These are phyloP conservation scores for Psophia crepitans DNA, from an alignment of 2,113 vertebrate genomes.

Conservation along the genomic window DNA sequence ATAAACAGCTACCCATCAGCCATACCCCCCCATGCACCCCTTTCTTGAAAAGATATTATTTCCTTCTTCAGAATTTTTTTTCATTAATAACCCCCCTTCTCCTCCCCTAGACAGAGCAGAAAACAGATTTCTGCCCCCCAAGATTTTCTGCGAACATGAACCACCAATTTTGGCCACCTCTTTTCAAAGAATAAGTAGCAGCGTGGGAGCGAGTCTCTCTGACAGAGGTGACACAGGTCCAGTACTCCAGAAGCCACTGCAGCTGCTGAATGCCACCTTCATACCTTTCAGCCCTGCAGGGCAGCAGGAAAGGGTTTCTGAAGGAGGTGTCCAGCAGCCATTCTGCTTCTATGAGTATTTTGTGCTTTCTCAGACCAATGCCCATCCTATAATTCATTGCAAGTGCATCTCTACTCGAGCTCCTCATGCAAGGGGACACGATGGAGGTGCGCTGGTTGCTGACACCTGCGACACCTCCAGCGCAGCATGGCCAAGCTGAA, in stretches of 20 bases:
- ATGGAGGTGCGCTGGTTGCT: not conserved
- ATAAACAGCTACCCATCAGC: not conserved
- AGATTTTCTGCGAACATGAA: not conserved
- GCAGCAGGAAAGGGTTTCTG: not conserved
- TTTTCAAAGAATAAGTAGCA: not conserved
- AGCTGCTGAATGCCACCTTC: not conserved
- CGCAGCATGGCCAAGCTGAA: not conserved
- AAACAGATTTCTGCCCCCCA: not conserved
- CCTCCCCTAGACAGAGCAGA: not conserved
- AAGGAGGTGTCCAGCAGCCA: not conserved
- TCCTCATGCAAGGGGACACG: rapidly evolving
- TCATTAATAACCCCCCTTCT: not conserved
- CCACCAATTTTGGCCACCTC: not conserved
- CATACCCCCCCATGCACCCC: not conserved
- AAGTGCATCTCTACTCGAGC: not conserved
- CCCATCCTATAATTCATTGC: not conserved
- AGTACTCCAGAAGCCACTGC: not conserved
- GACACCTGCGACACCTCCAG: not conserved
- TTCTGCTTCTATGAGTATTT: not conserved
- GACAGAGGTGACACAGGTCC: not conserved
- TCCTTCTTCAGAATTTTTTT: not conserved
- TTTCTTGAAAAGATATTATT: not conserved
- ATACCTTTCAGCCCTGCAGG: rapidly evolving
- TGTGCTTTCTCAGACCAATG: not conserved
- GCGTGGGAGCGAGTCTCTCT: not conserved